phyloP scores from a whole-genome alignment of 2,888 invertebrate genomes.

The Aethes cnicana region DNA sequence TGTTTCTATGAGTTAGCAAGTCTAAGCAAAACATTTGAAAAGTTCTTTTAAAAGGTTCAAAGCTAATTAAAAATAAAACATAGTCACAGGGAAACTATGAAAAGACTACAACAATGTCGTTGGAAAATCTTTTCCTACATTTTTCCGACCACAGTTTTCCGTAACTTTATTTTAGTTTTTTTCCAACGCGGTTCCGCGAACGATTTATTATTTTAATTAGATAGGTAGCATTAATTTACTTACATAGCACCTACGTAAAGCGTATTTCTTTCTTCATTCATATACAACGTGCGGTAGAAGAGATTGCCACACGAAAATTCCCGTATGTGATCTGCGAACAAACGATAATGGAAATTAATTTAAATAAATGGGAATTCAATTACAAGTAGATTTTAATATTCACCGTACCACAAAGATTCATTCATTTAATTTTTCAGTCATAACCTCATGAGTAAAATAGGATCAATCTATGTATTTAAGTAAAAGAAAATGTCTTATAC shows the following conservation, averaged over 20 bases:
- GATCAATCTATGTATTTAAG: too few relatives aligned
- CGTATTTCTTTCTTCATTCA: constrained; percentile 82
- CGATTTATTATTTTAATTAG: constrained; percentile 19
- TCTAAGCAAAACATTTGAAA: too few relatives aligned
- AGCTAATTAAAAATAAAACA: constrained; percentile 3
- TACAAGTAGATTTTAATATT: too few relatives aligned
- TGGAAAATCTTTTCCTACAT: constrained; percentile 18
- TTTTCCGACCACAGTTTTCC: constrained; percentile 13
- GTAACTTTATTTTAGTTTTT: constrained; percentile 33
- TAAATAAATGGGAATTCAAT: neutral
- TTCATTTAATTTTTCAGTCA: too few relatives aligned
- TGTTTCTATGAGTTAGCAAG: too few relatives aligned
- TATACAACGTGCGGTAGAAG: constrained; percentile 83
- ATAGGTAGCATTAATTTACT: constrained; percentile 51
- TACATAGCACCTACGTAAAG: constrained; percentile 86
- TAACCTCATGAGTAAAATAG: too few relatives aligned
- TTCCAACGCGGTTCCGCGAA: constrained; percentile 29
- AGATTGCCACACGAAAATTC: constrained; percentile 84
- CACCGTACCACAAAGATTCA: too few relatives aligned
- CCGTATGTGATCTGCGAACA: constrained; percentile 82
- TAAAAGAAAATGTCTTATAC: too few relatives aligned
- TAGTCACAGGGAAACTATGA: neutral
- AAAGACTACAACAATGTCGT: constrained; percentile 19
- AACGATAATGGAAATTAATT: constrained; percentile 43
- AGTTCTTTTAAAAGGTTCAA: too few relatives aligned